Evolutionary conservation across 2,113 vertebrate species (phyloP), one percentile per base, ranked within the genome.

Genomic region (Zingel zingel): DNA sequence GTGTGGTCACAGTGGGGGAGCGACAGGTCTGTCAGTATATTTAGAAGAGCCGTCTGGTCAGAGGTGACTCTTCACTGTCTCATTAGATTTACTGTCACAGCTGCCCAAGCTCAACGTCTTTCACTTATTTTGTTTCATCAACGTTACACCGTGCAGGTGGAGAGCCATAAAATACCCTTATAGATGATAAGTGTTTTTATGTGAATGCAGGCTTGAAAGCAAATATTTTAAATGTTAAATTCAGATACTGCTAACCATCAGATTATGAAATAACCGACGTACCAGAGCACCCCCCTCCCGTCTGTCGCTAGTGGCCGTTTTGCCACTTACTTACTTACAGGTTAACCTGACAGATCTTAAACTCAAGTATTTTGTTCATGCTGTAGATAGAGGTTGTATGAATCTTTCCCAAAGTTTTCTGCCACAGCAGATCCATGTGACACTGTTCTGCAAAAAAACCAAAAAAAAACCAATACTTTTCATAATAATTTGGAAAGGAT

Each of bases 1-100:
- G 73, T 25, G 73, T 59, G 51, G 39, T 4, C 33, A 6, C 33
- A 33, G 33, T 51, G 23, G 19, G 30, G 33, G 56, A 21, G 61
- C 6, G 12, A 33, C 64, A 25, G 36, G 43, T 71, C 57, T 11
- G 18, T 77, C 75, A 16, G 68, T 62, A 10, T 74, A 74, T 67
- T 61, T 59, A 66, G 70, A 58, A 1, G 43, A 39, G 70, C 10
- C 12, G 48, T 23, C 7, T 48, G 71, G 71, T 84, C 72, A 51
- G 66, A 85, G 72, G 77, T 75, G 71, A 70, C 6, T 18, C 18
- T 33, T 6, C n/a, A 18, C 58, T 0, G 62, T 73, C 74, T 58
- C 53, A 1, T 66, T 43, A 72, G 43, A 72, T 73, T 77, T 53
- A 19, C 74, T 23, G 45, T 5, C 54, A 23, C 74, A 73, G 61